phyloP scores from a whole-genome alignment of 2,888 invertebrate genomes.

The Lamellibrachia satsuma region DNA sequence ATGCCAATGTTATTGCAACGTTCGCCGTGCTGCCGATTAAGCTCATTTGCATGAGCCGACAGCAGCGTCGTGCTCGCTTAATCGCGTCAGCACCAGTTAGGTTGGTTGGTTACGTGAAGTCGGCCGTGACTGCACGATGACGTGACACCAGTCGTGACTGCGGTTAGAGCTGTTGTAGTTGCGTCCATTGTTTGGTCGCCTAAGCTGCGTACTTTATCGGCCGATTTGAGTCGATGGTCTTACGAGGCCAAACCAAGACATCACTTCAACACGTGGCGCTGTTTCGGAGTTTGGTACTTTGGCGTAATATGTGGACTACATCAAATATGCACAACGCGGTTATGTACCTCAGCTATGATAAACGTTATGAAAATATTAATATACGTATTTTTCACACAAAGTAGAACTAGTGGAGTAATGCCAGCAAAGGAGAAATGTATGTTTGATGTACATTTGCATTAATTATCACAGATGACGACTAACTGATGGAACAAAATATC shows the following conservation, averaged over 20 bases:
- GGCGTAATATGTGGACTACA: neutral
- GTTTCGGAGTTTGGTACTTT: neutral
- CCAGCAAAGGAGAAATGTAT: too few relatives aligned
- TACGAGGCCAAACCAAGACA: neutral
- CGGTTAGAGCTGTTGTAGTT: neutral
- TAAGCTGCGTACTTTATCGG: neutral
- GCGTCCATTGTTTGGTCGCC: neutral
- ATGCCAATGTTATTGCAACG: neutral
- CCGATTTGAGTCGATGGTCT: neutral
- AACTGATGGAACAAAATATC: neutral
- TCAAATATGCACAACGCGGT: neutral
- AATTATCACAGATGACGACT: neutral
- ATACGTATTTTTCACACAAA: too few relatives aligned
- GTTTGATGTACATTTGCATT: too few relatives aligned
- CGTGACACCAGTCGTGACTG: neutral
- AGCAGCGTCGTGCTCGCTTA: neutral
- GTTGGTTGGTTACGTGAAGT: neutral
- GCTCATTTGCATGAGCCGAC: constrained; percentile 14
- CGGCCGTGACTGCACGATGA: neutral
- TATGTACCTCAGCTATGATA: too few relatives aligned
- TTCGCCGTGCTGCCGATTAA: neutral
- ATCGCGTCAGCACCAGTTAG: neutral
- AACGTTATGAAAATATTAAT: too few relatives aligned
- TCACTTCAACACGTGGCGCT: neutral
- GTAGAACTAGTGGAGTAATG: too few relatives aligned